These are phyloP conservation scores for Gasteruption jaculator DNA, from an alignment of 2,888 invertebrate species.

Conservation along the genomic window DNA sequence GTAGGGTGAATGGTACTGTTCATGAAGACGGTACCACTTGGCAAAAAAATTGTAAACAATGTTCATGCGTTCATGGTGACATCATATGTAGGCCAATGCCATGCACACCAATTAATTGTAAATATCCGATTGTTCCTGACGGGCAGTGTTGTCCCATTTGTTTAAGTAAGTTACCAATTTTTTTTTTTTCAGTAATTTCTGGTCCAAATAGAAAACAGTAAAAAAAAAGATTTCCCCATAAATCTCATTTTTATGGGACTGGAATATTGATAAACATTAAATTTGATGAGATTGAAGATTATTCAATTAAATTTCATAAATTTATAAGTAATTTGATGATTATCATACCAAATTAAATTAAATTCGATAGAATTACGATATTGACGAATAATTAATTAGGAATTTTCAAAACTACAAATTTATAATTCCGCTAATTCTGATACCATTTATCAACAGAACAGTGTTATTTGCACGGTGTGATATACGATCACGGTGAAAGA, in stretches of 20 bases:
- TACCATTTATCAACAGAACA: constrained; percentile 57
- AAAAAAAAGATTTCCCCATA: too few species aligned
- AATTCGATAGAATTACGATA: too few species aligned
- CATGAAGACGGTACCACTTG: constrained; percentile 81
- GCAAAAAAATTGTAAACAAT: constrained; percentile 81
- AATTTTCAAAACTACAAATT: background rate
- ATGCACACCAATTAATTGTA: constrained; percentile 74
- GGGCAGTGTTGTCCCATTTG: constrained; percentile 85
- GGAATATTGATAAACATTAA: too few species aligned
- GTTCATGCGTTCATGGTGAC: constrained; percentile 84
- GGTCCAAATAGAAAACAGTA: constrained; percentile 2
- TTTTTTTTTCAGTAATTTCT: constrained; percentile 8
- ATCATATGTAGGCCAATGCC: constrained; percentile 78
- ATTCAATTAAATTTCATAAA: too few species aligned
- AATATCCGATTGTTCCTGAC: constrained; percentile 71
- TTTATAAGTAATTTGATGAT: too few species aligned
- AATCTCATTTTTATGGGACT: too few species aligned
- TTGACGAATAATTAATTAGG: too few species aligned
- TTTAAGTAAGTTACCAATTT: constrained; percentile 64
- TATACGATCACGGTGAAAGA: constrained; percentile 79
- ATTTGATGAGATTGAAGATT: too few species aligned
- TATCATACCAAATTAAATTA: too few species aligned
- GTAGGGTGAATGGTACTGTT: constrained; percentile 74
- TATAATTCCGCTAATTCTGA: constrained; percentile 12
- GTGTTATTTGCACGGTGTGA: constrained; percentile 64